A percentile compares a stretch with the other conserved stretches of the same genome.
phyloP scores from a whole-genome alignment of 1,140 invertebrate species.

The Heterodera carotae region DNA sequence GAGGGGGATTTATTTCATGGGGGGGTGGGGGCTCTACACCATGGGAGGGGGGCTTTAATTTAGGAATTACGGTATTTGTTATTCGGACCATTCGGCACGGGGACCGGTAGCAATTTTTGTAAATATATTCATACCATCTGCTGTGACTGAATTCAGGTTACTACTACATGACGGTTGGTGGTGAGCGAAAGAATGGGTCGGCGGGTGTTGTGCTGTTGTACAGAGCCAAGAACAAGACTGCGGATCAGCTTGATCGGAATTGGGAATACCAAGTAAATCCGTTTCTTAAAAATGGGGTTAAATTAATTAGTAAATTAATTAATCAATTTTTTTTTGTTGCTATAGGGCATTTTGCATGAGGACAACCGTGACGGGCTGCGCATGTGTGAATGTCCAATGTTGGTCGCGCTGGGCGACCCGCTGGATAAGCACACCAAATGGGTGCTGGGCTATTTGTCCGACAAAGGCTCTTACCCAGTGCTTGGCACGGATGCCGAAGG shows the following conservation, averaged over 20 bases:
- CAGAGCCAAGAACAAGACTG: not conserved
- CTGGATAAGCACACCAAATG: not conserved
- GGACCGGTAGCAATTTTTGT: too few relatives aligned
- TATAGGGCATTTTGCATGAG: slow-evolving; percentile 6
- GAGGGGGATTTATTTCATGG: too few relatives aligned
- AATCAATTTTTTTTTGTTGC: too few relatives aligned
- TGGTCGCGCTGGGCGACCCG: slow-evolving; percentile 1
- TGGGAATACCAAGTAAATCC: slow-evolving; percentile 11
- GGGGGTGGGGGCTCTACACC: too few relatives aligned
- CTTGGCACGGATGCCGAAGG: slow-evolving; percentile 1
- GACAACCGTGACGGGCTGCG: not conserved
- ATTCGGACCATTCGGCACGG: too few relatives aligned
- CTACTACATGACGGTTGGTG: slow-evolving; percentile 14
- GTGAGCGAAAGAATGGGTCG: not conserved
- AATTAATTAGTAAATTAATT: not conserved
- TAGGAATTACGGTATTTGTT: too few relatives aligned
- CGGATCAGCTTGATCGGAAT: not conserved
- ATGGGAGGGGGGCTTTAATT: too few relatives aligned
- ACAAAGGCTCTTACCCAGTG: not conserved
- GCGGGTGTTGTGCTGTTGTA: slow-evolving; percentile 15
- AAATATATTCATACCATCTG: too few relatives aligned
- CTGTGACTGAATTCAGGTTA: not conserved
- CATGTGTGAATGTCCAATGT: slow-evolving; percentile 1
- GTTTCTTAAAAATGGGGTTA: not conserved
- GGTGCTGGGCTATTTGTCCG: not conserved